phyloP scores from a whole-genome alignment of 2,113 vertebrate genomes.

The Recurvirostra avosetta region DNA sequence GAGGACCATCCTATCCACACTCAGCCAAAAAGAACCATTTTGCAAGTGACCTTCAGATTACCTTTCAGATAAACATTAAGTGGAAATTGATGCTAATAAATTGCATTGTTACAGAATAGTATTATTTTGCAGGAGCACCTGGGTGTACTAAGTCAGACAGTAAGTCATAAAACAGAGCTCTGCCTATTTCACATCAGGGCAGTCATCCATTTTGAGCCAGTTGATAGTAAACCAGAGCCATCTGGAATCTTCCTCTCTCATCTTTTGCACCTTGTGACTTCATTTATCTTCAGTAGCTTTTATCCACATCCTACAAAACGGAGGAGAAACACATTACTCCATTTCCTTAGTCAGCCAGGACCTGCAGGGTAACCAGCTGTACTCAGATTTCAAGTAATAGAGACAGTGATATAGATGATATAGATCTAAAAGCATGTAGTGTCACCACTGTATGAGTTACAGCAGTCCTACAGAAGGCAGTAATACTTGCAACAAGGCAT shows the following conservation, averaged over 20 bases:
- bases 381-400: not conserved
- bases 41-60: not conserved
- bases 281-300: not conserved
- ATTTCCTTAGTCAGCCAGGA: not conserved
- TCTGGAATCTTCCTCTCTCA: not conserved
- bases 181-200: not conserved
- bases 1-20: accelerated
- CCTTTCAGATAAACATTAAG: not conserved
- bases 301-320: not conserved
- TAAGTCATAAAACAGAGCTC: not conserved
- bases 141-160: not conserved
- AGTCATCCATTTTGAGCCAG: not conserved
- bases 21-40: not conserved
- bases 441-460: not conserved
- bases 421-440: not conserved
- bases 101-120: not conserved
- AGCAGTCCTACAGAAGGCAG: not conserved
- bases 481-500: not conserved
- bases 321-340: not conserved
- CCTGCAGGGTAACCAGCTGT: not conserved
- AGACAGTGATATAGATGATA: not conserved
- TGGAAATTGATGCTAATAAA: not conserved
- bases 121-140: not conserved
- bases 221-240: not conserved
- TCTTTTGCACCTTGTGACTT: not conserved